Percentiles rank a stretch among this genome's conserved stretches.
These are phyloP conservation scores for Enhydra lutris DNA, from an alignment of 2,113 vertebrate genomes.

Conservation along the genomic window DNA sequence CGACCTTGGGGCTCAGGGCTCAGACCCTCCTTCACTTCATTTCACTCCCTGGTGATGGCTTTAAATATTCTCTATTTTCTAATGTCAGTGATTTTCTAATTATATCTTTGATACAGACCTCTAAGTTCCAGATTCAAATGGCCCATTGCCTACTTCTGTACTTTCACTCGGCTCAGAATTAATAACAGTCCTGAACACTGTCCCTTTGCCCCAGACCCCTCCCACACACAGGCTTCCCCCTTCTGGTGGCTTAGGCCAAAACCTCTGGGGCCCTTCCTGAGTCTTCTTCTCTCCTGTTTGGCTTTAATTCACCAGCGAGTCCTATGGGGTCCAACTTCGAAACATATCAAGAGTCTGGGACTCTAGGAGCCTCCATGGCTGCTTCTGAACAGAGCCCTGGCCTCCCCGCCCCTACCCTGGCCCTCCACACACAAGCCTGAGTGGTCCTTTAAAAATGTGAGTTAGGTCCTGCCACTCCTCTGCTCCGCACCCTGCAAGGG, in stretches of 20 bases:
- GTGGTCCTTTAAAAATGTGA: not conserved
- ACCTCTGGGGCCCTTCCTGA: not conserved
- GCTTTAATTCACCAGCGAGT: not conserved
- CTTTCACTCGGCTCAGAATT: not conserved
- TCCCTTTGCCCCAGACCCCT: not conserved
- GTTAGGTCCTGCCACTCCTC: not conserved
- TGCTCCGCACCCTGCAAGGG: not conserved
- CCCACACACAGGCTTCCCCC: accelerated
- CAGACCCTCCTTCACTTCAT: not conserved
- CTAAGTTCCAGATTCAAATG: not conserved
- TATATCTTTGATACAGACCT: not conserved
- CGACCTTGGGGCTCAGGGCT: not conserved
- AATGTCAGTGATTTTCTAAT: not conserved
- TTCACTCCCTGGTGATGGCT: not conserved
- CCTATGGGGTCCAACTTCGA: not conserved
- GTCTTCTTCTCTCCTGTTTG: not conserved
- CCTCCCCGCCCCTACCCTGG: not conserved
- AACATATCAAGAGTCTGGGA: not conserved
- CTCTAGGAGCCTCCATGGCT: not conserved
- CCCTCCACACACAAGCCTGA: not conserved
- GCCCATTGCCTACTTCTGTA: not conserved
- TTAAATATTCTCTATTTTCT: not conserved
- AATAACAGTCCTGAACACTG: not conserved
- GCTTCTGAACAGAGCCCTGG: not conserved
- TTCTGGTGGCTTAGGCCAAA: not conserved